Evolutionary conservation across 2,888 invertebrate genomes (phyloP).

Genomic region (Carterocephalus palaemon): DNA sequence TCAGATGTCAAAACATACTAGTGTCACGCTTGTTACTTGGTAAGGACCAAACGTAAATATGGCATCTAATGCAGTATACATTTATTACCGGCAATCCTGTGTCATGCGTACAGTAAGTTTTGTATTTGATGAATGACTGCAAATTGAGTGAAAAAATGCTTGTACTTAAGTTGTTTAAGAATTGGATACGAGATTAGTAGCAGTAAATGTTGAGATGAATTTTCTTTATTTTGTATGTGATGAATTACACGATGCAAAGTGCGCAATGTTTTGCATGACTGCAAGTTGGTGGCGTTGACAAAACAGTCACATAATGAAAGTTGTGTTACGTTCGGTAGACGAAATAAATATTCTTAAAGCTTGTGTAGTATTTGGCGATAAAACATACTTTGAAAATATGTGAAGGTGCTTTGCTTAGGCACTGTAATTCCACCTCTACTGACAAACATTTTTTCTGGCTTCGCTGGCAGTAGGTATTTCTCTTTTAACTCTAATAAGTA

Average conservation of each 20-base stretch:
- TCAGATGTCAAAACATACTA: background rate
- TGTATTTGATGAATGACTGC: slow-evolving; percentile 35
- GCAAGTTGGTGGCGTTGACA: slow-evolving; percentile 28
- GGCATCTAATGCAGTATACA: slow-evolving; percentile 34
- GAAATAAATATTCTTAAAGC: slow-evolving; percentile 34
- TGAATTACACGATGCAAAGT: slow-evolving; percentile 21
- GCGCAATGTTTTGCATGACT: slow-evolving; percentile 33
- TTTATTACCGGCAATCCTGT: slow-evolving; percentile 38
- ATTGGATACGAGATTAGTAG: slow-evolving; percentile 13
- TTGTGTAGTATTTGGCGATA: slow-evolving; percentile 70
- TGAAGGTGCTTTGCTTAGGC: slow-evolving; percentile 58
- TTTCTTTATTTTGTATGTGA: slow-evolving; percentile 14
- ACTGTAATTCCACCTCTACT: slow-evolving; percentile 33
- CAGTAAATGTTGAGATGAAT: slow-evolving; percentile 27
- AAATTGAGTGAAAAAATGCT: slow-evolving; percentile 33
- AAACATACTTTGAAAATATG: slow-evolving; percentile 37
- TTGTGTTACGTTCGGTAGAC: slow-evolving; percentile 7
- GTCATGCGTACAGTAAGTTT: slow-evolving; percentile 37
- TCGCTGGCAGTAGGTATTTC: no score
- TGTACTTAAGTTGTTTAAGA: slow-evolving; percentile 18
- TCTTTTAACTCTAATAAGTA: no score
- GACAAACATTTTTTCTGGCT: slow-evolving; percentile 1
- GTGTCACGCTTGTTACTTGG: slow-evolving; percentile 17
- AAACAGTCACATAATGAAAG: slow-evolving; percentile 1
- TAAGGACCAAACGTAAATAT: slow-evolving; percentile 20